These are phyloP conservation scores for Pseudopipra pipra DNA, from an alignment of 2,113 vertebrate genomes.

Conservation along the genomic window DNA sequence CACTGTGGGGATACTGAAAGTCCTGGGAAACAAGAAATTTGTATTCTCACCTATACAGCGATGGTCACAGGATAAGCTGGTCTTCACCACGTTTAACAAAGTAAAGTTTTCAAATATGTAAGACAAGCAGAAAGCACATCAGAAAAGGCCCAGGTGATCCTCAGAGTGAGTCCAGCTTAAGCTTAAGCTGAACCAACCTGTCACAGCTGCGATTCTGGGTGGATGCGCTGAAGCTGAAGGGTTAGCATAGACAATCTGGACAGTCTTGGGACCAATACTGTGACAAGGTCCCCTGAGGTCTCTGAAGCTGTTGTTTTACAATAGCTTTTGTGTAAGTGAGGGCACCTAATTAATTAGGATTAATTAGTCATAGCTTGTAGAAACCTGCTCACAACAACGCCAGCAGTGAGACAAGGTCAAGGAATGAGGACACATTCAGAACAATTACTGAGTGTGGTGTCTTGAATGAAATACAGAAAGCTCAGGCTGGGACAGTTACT, in stretches of 20 bases:
- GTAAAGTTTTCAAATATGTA: neutral
- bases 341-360: conserved; percentile 41
- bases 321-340: neutral
- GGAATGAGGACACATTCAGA: neutral
- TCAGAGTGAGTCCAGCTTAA: neutral
- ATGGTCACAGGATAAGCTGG: neutral
- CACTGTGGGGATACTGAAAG: neutral
- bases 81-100: neutral
- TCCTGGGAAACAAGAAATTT: neutral
- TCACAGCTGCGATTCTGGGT: neutral
- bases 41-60: neutral
- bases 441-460: neutral
- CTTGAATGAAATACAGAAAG: conserved; percentile 9
- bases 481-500: neutral
- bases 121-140: neutral
- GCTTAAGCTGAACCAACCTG: neutral
- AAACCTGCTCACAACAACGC: conserved; percentile 13
- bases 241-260: neutral
- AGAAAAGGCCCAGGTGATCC: neutral
- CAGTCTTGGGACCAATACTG: neutral
- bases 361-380: conserved; percentile 23
- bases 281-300: neutral
- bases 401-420: conserved; percentile 34
- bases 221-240: neutral
- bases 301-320: neutral